A percentile compares a stretch with the other conserved stretches of the same genome.
Conservation (phyloP, 2,888 invertebrate species). For the Plebejus melissa region DNA sequence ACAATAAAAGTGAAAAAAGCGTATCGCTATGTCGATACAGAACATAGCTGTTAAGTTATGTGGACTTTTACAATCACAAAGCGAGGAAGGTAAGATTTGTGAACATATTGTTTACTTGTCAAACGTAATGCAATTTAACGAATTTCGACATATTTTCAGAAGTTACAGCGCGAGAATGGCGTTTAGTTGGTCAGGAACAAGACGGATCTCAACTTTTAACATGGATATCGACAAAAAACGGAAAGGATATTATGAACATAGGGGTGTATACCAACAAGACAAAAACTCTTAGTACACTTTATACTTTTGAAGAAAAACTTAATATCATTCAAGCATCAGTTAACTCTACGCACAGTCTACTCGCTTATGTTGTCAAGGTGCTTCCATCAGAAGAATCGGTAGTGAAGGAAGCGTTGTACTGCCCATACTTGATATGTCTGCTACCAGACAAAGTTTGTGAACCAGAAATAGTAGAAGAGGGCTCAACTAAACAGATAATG, state of each 20-base stretch:
- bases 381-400: constrained; percentile 51
- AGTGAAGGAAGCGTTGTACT: constrained; percentile 73
- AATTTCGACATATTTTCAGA: constrained; percentile 56
- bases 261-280: constrained; percentile 81
- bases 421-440: constrained; percentile 81
- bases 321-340: constrained; percentile 90
- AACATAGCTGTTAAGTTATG: constrained; percentile 81
- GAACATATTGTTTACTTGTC: neutral
- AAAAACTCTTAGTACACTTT: constrained; percentile 79
- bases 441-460: constrained; percentile 59
- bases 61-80: constrained; percentile 71
- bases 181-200: constrained; percentile 88
- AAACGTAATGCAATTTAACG: neutral
- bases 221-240: constrained; percentile 75
- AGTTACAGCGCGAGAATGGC: constrained; percentile 85
- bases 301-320: constrained; percentile 80
- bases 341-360: constrained; percentile 82
- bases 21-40: constrained; percentile 57
- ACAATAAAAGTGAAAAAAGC: constrained; percentile 46
- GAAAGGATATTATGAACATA: constrained; percentile 63
- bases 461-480: constrained; percentile 67
- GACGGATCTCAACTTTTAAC: constrained; percentile 85
- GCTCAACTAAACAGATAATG: constrained; percentile 85
- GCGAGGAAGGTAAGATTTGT: constrained; percentile 62
- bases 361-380: constrained; percentile 84